These are phyloP conservation scores for Macropus fuliginosus DNA, from an alignment of 2,797 vertebrate species.

Conservation along the genomic window DNA sequence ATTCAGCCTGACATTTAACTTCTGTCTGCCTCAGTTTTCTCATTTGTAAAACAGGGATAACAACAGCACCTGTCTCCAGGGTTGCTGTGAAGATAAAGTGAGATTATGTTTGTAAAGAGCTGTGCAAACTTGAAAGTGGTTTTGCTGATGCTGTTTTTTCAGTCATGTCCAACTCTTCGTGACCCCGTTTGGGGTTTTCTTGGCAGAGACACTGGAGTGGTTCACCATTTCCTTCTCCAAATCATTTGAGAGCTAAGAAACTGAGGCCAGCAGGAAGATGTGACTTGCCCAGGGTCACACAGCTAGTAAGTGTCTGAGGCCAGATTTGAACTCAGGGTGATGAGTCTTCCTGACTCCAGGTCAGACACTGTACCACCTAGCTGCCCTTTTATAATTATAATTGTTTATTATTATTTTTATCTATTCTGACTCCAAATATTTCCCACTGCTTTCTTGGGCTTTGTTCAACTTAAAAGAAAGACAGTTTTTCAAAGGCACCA, in stretches of 20 bases:
- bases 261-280: background rate
- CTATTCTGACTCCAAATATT: background rate
- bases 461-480: background rate
- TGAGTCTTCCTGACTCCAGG: background rate
- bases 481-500: background rate
- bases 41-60: background rate
- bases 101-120: background rate
- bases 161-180: background rate
- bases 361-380: background rate
- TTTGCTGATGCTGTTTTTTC: background rate
- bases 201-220: too few species aligned
- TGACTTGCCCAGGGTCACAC: background rate
- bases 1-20: background rate
- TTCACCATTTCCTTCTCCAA: background rate
- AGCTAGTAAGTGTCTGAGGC: background rate
- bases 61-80: background rate
- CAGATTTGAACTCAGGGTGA: background rate
- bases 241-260: background rate
- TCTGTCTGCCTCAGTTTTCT: background rate
- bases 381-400: background rate
- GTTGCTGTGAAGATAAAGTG: background rate
- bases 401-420: background rate
- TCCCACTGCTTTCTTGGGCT: background rate
- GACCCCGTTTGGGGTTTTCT: background rate
- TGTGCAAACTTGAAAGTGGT: background rate